Conservation (phyloP, 2,888 invertebrate genomes). For the Autographa gamma region DNA sequence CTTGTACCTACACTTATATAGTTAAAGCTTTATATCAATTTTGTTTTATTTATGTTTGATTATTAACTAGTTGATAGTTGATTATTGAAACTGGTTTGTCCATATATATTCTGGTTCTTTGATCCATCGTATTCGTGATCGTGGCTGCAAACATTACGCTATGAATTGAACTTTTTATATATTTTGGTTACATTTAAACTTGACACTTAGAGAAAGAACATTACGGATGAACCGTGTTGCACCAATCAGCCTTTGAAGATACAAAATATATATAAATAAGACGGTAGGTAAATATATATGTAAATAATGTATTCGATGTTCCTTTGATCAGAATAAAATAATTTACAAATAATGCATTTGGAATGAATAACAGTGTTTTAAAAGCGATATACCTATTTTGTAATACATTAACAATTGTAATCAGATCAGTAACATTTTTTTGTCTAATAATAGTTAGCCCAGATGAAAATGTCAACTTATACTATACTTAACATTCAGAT, state of each 20-base stretch:
- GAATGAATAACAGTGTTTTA: conserved; percentile 38
- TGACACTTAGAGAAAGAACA: conserved; percentile 2
- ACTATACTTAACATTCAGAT: background rate
- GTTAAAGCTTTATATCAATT: too few relatives aligned
- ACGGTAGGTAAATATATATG: background rate
- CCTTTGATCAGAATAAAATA: background rate
- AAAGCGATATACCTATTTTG: background rate
- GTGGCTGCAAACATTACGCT: background rate
- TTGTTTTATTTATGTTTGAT: too few relatives aligned
- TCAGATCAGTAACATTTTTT: background rate
- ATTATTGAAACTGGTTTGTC: too few relatives aligned
- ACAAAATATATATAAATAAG: background rate
- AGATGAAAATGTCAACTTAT: conserved; percentile 5
- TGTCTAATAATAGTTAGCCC: background rate
- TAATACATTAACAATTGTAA: conserved; percentile 2
- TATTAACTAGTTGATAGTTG: too few relatives aligned
- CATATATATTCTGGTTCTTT: too few relatives aligned
- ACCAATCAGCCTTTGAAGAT: background rate
- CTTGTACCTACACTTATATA: too few relatives aligned
- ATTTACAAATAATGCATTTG: conserved; percentile 49
- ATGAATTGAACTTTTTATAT: background rate
- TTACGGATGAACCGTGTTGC: background rate
- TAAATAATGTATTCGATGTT: background rate
- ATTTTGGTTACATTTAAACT: background rate
- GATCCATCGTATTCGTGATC: background rate